A percentile compares a stretch with the other conserved stretches of the same genome.
Evolutionary conservation across 2,888 invertebrate genomes (phyloP).

Genomic region (Eulithis testata): DNA sequence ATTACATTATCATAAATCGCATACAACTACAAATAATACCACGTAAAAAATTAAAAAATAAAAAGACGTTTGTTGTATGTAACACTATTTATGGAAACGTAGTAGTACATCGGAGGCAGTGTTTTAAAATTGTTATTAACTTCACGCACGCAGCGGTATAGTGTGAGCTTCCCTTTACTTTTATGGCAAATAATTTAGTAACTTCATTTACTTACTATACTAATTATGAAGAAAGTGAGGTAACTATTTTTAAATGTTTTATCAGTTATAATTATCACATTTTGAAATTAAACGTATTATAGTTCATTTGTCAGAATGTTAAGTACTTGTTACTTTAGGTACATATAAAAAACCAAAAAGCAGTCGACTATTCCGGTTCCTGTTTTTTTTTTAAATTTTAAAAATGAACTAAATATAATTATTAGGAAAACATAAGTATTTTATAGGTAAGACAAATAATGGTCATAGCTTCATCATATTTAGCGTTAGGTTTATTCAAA

Average conservation of each 20-base stretch:
- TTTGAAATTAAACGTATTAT: slow-evolving; percentile 46
- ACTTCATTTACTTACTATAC: slow-evolving; percentile 14
- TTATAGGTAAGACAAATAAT: too few relatives aligned
- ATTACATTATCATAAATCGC: too few relatives aligned
- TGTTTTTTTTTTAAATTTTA: too few relatives aligned
- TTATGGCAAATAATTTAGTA: slow-evolving; percentile 25
- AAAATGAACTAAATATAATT: too few relatives aligned
- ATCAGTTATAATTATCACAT: slow-evolving; percentile 62
- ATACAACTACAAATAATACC: not conserved
- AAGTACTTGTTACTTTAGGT: slow-evolving; percentile 2
- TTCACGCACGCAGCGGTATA: slow-evolving; percentile 7
- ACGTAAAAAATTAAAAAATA: not conserved
- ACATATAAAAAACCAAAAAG: too few relatives aligned
- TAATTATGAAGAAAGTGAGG: slow-evolving; percentile 45
- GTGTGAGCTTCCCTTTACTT: slow-evolving; percentile 14
- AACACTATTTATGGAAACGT: not conserved
- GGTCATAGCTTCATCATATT: too few relatives aligned
- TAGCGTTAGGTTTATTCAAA: too few relatives aligned
- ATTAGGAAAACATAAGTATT: too few relatives aligned
- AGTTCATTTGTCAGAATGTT: slow-evolving; percentile 6
- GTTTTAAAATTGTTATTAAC: not conserved
- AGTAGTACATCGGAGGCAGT: not conserved
- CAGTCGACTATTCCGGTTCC: too few relatives aligned
- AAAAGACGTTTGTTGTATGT: not conserved
- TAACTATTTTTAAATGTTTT: slow-evolving; percentile 65